Percentiles rank a stretch among this genome's conserved stretches.
phyloP scores from a whole-genome alignment of 1,140 invertebrate genomes.

The Lethocerus indicus region DNA sequence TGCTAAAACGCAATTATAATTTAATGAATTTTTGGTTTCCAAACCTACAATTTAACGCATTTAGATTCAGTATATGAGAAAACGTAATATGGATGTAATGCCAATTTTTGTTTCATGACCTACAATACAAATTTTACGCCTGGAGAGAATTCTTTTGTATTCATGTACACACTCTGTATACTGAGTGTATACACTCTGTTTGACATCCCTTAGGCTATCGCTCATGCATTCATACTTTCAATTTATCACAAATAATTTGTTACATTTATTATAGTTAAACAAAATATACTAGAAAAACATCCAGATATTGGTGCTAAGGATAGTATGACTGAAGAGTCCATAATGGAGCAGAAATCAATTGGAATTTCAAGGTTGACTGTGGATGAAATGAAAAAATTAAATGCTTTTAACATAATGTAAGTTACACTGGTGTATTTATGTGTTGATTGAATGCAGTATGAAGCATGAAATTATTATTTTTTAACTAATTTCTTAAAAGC shows the following conservation, averaged over 20 bases:
- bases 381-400: neutral
- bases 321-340: conserved; percentile 1
- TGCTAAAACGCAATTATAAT: too few relatives aligned
- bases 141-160: too few relatives aligned
- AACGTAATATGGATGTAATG: too few relatives aligned
- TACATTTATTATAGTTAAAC: neutral
- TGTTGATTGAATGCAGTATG: neutral
- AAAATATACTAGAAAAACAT: neutral
- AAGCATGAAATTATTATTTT: neutral
- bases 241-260: neutral
- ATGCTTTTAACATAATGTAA: neutral
- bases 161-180: too few relatives aligned
- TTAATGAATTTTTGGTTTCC: too few relatives aligned
- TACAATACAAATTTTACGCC: too few relatives aligned
- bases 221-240: too few relatives aligned
- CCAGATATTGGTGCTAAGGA: conserved; percentile 3
- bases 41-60: too few relatives aligned
- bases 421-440: neutral
- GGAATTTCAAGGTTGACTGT: neutral
- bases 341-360: neutral
- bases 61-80: too few relatives aligned
- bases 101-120: too few relatives aligned
- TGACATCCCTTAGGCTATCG: too few relatives aligned
- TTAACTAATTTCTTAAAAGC: neutral
- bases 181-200: too few relatives aligned